These are phyloP conservation scores for Machaerirhynchus nigripectus DNA, from an alignment of 2,113 vertebrate genomes.

Conservation along the genomic window DNA sequence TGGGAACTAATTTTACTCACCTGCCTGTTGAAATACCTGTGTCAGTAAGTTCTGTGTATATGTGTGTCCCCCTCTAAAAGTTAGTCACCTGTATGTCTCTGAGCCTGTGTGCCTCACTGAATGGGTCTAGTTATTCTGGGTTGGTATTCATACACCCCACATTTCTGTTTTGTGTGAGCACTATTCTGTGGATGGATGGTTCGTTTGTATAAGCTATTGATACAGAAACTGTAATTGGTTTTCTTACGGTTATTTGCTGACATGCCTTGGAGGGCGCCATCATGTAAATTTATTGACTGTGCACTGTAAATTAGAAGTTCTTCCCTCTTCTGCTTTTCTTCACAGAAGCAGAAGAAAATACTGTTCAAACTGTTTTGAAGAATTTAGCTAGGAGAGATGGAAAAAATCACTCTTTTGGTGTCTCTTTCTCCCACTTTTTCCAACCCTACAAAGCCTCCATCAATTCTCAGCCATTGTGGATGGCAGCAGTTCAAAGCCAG, in stretches of 20 bases:
- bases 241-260: background rate
- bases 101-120: background rate
- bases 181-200: background rate
- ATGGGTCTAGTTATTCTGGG: background rate
- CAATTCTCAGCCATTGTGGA: background rate
- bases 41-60: background rate
- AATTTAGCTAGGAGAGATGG: background rate
- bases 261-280: background rate
- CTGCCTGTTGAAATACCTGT: background rate
- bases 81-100: background rate
- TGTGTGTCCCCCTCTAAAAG: background rate
- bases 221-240: background rate
- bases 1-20: background rate
- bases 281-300: background rate
- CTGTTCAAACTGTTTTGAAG: background rate
- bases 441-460: background rate
- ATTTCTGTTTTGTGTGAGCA: background rate
- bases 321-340: background rate
- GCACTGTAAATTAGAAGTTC: background rate
- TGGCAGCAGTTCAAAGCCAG: background rate
- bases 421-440: background rate
- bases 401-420: background rate
- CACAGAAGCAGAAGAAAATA: background rate
- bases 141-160: background rate
- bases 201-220: background rate